A percentile compares a stretch with the other conserved stretches of the same genome.
These are phyloP conservation scores for Zaprionus ornatus DNA, from an alignment of 1,140 invertebrate species.

Conservation along the genomic window DNA sequence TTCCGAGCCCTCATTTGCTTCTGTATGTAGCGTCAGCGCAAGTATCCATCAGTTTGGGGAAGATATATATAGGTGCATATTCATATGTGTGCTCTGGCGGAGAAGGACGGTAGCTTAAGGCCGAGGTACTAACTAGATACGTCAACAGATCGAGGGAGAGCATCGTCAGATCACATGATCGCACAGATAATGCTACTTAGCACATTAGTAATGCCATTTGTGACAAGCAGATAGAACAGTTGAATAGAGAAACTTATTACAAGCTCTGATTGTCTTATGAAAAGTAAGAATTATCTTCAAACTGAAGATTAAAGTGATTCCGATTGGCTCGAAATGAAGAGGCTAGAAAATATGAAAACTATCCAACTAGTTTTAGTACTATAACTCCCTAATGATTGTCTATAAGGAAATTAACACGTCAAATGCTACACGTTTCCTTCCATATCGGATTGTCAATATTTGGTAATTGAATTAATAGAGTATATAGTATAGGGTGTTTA, in stretches of 20 bases:
- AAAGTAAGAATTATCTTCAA: not conserved
- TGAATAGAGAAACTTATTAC: not conserved
- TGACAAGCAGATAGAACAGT: constrained; percentile 28
- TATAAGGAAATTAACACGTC: not conserved
- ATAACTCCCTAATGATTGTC: not conserved
- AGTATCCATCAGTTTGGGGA: not conserved
- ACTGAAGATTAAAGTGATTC: not conserved
- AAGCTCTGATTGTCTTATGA: not conserved
- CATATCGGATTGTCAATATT: constrained; percentile 10
- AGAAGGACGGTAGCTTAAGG: constrained; percentile 4
- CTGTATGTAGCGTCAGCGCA: not conserved
- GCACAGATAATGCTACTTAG: constrained; percentile 47
- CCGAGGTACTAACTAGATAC: constrained; percentile 13
- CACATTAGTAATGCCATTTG: constrained; percentile 48
- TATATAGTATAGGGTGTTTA: constrained; percentile 1
- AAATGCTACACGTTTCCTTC: not conserved
- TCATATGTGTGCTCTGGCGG: not conserved
- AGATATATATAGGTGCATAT: not conserved
- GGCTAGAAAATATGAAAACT: not conserved
- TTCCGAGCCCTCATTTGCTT: constrained; percentile 10
- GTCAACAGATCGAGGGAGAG: not conserved
- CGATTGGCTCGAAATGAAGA: not conserved
- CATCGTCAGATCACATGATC: constrained; percentile 59
- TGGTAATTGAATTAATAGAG: not conserved
- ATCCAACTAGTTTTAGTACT: not conserved